A percentile compares a stretch with the other conserved stretches of the same genome.
These are phyloP conservation scores for Saccostrea echinata DNA, from an alignment of 1,140 invertebrate species.

Conservation along the genomic window DNA sequence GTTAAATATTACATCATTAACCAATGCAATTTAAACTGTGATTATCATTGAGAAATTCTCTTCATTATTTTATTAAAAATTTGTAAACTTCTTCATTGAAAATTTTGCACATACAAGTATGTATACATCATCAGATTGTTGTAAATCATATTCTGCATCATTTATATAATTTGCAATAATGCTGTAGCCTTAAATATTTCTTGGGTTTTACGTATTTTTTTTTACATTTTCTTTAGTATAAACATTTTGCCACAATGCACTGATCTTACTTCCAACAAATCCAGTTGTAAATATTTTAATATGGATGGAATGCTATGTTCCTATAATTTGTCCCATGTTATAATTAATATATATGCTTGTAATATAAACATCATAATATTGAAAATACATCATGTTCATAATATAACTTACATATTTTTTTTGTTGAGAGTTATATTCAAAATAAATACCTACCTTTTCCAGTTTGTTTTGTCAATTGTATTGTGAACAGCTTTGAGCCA, in stretches of 20 bases:
- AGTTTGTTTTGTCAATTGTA: too few relatives aligned
- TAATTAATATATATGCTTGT: not conserved
- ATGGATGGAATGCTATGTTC: not conserved
- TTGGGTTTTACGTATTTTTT: not conserved
- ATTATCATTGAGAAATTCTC: not conserved
- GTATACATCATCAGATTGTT: not conserved
- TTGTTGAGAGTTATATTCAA: not conserved
- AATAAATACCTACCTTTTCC: not conserved
- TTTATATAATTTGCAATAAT: not conserved
- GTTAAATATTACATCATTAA: too few relatives aligned
- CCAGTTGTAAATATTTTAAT: not conserved
- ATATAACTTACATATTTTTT: not conserved
- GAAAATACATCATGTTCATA: not conserved
- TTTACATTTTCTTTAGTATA: not conserved
- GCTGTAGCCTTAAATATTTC: not conserved
- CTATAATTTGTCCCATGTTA: not conserved
- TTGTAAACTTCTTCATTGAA: not conserved
- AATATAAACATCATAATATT: not conserved
- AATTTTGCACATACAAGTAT: not conserved
- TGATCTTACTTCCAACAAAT: not conserved
- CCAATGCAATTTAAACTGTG: not conserved
- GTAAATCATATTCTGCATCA: not conserved
- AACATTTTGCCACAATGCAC: not conserved
- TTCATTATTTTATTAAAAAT: not conserved
- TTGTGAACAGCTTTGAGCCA: too few relatives aligned